Conservation (phyloP, 2,797 vertebrate genomes). For the Tragopan temminckii region DNA sequence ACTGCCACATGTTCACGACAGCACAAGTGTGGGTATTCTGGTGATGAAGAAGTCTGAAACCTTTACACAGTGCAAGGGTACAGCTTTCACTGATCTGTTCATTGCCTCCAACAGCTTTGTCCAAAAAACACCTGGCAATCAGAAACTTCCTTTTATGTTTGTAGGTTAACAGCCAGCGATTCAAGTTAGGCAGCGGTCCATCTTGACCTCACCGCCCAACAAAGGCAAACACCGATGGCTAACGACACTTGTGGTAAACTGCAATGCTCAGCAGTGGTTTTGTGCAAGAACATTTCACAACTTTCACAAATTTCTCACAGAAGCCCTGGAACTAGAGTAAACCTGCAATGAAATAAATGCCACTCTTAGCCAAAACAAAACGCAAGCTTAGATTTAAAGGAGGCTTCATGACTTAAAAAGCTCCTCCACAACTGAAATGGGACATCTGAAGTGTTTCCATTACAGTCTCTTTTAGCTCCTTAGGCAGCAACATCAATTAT, state of each 20-base stretch:
- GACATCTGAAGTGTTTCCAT: not conserved
- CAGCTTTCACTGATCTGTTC: not conserved
- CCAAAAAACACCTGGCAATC: not conserved
- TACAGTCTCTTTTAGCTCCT: not conserved
- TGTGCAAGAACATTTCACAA: not conserved
- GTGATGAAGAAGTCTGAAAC: not conserved
- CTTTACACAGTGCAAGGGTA: not conserved
- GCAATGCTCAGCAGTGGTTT: not conserved
- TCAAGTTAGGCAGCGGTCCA: not conserved
- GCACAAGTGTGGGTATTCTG: rapidly evolving
- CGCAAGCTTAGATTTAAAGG: not conserved
- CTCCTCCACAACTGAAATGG: not conserved
- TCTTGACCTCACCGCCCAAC: not conserved
- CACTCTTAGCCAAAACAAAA: not conserved
- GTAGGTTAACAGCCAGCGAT: not conserved
- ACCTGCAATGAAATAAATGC: not conserved
- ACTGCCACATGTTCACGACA: not conserved
- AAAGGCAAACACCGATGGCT: rapidly evolving
- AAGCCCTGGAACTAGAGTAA: not conserved
- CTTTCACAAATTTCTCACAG: not conserved
- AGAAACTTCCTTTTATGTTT: not conserved
- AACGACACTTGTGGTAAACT: not conserved
- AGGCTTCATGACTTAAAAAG: not conserved
- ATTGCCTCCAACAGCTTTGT: not conserved
- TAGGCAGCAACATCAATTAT: not conserved